Base-by-base conservation (phyloP, 2,888 invertebrate genomes). In the Dysmachus trigonus region DNA sequence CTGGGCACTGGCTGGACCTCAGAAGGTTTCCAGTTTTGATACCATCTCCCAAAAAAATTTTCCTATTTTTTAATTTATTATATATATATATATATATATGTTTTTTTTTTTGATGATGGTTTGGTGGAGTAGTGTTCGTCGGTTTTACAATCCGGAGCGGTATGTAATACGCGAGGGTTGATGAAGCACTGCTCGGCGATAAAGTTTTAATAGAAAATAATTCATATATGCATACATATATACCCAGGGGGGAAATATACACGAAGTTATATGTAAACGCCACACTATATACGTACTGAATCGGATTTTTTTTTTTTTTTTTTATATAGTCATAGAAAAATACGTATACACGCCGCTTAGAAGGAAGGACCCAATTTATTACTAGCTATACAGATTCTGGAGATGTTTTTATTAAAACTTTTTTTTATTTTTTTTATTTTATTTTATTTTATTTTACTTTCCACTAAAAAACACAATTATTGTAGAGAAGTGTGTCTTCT, bases 401-500 rank as follows among this genome's bases (percentile, higher is more conserved):
- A 38, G 62, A 72, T 33, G 27, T 79, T 71, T 18, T 38, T 82
- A 22, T 41, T 41, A 13, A 41, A 83, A 72, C 22, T 30, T 82
- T 53, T 35, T 31, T 3, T 31, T 31, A 18, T 82, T 53, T 35
- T 31, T 3, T 31, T 31, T 31, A 31, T 31, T 31, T 31, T 31
- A 31, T 31, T 31, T 31, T 31, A n/a, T 41, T 41, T 41, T 38
- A 13, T 41, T 13, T 41, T 41, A 41, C 15, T 41, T 62, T 53
- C 38, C 33, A 71, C 41, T 72, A 72, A 83, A 83, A 72, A 83
- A 87, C 85, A 82, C 83, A 85, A 87, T 86, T 86, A 86, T 83
- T 79, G 85, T 86, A 87, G 87, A 87, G 87, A 87, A 87, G 77
- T 87, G 88, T 88, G 88, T 88, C 88, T 88, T 88, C 88, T 88